These are phyloP conservation scores for Podarcis muralis DNA, from an alignment of 2,113 vertebrate genomes.

Conservation along the genomic window DNA sequence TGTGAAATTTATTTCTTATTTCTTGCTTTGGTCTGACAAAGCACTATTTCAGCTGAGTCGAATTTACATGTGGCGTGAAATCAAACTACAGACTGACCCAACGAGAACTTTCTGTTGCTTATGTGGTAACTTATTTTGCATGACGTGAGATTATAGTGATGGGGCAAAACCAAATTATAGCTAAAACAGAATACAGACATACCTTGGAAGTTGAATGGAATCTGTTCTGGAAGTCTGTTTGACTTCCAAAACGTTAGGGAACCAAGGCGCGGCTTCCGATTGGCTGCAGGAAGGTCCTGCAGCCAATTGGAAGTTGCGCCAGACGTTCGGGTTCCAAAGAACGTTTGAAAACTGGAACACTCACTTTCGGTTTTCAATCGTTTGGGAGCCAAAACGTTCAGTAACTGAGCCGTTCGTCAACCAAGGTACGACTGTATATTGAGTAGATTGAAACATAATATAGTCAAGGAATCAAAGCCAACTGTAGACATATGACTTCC, in stretches of 20 bases:
- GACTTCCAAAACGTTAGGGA: neutral
- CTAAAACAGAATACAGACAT: neutral
- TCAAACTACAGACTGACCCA: neutral
- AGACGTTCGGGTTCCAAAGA: no score
- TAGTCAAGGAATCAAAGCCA: neutral
- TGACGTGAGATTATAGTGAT: neutral
- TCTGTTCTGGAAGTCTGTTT: no score
- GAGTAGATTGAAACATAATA: neutral
- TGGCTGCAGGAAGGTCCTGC: no score
- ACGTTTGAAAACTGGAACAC: no score
- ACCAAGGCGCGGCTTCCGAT: no score
- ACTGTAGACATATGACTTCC: neutral
- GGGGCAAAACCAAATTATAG: neutral
- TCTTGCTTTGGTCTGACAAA: constrained; percentile 7
- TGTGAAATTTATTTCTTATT: neutral
- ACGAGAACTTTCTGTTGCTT: neutral
- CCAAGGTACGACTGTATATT: neutral
- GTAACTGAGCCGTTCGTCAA: no score
- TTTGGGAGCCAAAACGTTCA: no score
- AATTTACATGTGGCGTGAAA: neutral
- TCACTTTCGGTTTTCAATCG: no score
- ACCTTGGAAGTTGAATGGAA: no score
- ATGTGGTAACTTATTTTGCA: neutral
- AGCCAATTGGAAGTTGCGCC: no score
- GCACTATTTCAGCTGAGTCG: neutral